Conservation (phyloP, 1,140 invertebrate genomes). For the Tenebrio molitor region DNA sequence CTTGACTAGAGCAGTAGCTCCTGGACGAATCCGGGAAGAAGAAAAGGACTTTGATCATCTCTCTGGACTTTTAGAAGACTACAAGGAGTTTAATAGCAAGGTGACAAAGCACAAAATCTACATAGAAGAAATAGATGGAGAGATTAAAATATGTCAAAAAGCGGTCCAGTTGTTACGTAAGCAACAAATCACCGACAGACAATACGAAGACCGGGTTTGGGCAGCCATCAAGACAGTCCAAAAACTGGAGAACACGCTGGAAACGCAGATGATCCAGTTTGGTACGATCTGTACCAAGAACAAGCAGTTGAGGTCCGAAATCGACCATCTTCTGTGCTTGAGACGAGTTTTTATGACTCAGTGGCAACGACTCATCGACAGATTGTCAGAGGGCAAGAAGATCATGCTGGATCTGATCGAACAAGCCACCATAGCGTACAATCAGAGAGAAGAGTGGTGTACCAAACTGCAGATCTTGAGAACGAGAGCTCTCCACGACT, state of each 20-base stretch:
- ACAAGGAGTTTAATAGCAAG: slow-evolving; percentile 61
- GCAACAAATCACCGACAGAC: slow-evolving; percentile 68
- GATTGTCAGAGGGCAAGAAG: slow-evolving; percentile 81
- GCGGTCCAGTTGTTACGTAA: slow-evolving; percentile 63
- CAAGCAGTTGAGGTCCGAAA: slow-evolving; percentile 78
- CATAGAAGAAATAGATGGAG: slow-evolving; percentile 66
- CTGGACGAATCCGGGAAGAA: slow-evolving; percentile 58
- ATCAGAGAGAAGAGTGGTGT: slow-evolving; percentile 88
- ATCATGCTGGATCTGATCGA: slow-evolving; percentile 89
- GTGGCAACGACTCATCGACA: slow-evolving; percentile 79
- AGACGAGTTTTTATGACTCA: slow-evolving; percentile 66
- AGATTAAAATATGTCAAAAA: slow-evolving; percentile 62
- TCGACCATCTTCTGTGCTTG: slow-evolving; percentile 83
- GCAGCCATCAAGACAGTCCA: slow-evolving; percentile 72
- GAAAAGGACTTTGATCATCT: slow-evolving; percentile 64
- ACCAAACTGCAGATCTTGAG: slow-evolving; percentile 83
- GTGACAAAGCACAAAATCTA: slow-evolving; percentile 64
- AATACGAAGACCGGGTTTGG: slow-evolving; percentile 68
- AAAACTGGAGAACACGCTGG: slow-evolving; percentile 79
- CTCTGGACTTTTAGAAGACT: slow-evolving; percentile 51
- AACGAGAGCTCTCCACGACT: slow-evolving; percentile 74
- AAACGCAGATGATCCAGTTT: slow-evolving; percentile 81
- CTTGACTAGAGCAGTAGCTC: slow-evolving; percentile 48
- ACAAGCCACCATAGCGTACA: slow-evolving; percentile 87
- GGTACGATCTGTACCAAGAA: slow-evolving; percentile 82